Evolutionary conservation across 2,888 invertebrate species (phyloP).

Genomic region (Alloplasta piceator): DNA sequence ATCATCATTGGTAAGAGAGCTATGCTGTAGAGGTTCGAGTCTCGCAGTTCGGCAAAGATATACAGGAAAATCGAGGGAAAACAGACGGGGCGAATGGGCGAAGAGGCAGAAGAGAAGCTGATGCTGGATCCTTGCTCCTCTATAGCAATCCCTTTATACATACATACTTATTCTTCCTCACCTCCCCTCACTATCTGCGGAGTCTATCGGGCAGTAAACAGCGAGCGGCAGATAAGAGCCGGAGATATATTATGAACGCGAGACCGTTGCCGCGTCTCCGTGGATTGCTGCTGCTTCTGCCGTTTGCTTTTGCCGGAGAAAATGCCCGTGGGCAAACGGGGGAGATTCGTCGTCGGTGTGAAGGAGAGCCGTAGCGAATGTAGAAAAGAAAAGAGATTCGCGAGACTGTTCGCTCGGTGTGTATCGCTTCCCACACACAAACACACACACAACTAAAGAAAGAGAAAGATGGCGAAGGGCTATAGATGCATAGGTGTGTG

Average conservation of each 20-base stretch:
- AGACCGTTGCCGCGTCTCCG: conserved; percentile 71
- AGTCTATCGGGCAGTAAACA: conserved; percentile 83
- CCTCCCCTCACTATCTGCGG: conserved; percentile 78
- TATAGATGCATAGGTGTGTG: neutral
- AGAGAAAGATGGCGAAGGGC: conserved; percentile 42
- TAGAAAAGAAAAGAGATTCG: conserved; percentile 58
- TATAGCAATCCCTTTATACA: conserved; percentile 25
- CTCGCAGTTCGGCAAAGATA: conserved; percentile 9
- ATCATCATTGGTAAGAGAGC: conserved; percentile 68
- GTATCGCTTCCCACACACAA: conserved; percentile 24
- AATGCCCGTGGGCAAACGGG: conserved; percentile 59
- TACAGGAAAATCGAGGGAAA: conserved; percentile 30
- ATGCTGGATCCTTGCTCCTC: conserved; percentile 63
- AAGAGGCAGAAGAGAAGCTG: conserved; percentile 62
- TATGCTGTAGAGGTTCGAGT: conserved; percentile 71
- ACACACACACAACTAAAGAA: conserved; percentile 19
- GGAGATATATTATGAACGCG: conserved; percentile 82
- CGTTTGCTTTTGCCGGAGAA: conserved; percentile 49
- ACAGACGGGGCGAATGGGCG: conserved; percentile 20
- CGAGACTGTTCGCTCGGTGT: conserved; percentile 49
- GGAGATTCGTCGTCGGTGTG: conserved; percentile 50
- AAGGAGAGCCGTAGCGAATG: conserved; percentile 33
- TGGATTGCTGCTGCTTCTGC: conserved; percentile 66
- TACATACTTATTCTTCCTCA: conserved; percentile 57
- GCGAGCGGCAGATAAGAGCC: conserved; percentile 82